Evolutionary conservation across 1,140 invertebrate genomes (phyloP), one percentile per base, ranked within the genome.

Genomic region (Bombus pyrosoma): DNA sequence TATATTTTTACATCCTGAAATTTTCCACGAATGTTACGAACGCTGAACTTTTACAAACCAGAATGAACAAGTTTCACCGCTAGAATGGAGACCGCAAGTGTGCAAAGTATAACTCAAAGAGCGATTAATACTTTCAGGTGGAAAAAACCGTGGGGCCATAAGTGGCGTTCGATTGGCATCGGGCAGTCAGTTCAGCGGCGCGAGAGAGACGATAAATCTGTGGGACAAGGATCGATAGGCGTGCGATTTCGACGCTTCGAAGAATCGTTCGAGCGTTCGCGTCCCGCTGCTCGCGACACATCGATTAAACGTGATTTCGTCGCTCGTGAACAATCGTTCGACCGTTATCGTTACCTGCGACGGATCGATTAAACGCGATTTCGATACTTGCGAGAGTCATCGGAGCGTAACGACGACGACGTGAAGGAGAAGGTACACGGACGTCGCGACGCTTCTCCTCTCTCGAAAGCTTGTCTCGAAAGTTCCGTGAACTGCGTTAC

Each of bases 401-500:
- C 57, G 37, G 59, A 83, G 64, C 43, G 25, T 18, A 25, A 34
- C 22, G 22, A 41, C 18, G 75, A 62, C 57, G 68, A 10, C 66
- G 34, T 6, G 25, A 28, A 37, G 37, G 13, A n/a, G 37, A 32
- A 28, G 39, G 12, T 64, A 13, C 43, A 25, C 47, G 53, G 6
- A 1, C 10, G 74, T 22, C 43, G 47, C 32, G 34, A 37, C 47
- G 53, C 41, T 39, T n/a, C 57, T 57, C 10, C 37, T 6, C 9
- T 12, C 57, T 22, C 13, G 18, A 6, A 77, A 87, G 41, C 59
- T 69, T 18, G 57, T 71, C 32, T n/a, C 69, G 41, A 86, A 80
- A 89, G 72, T 89, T 86, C 37, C 34, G 72, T 32, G 59, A 69
- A 68, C 68, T 39, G 53, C 15, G 64, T 66, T 83, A 83, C 68